phyloP scores from a whole-genome alignment of 2,888 invertebrate genomes.

The Notodonta ziczac region DNA sequence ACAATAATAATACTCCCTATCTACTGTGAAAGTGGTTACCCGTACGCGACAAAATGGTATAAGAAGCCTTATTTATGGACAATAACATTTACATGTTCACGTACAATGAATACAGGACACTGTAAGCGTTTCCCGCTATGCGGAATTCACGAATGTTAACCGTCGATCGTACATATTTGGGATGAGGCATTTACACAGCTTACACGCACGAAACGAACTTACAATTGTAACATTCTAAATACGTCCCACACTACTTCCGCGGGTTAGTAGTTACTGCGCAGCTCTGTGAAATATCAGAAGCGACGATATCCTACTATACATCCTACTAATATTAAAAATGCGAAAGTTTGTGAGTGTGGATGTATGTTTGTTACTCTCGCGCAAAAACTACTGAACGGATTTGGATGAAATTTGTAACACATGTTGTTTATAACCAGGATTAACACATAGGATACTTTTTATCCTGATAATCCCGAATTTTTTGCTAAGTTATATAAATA shows the following conservation, averaged over 20 bases:
- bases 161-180: constrained; percentile 28
- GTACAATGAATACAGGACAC: constrained; percentile 21
- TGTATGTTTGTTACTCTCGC: no score
- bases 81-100: background rate
- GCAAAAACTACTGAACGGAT: no score
- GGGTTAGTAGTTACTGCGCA: constrained; percentile 52
- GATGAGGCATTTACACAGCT: constrained; percentile 39
- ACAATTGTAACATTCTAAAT: constrained; percentile 48
- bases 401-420: no score
- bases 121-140: constrained; percentile 21
- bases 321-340: no score
- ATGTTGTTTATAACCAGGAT: no score
- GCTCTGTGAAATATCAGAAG: constrained; percentile 57
- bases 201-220: constrained; percentile 39
- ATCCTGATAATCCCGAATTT: no score
- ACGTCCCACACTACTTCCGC: constrained; percentile 31
- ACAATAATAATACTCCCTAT: no score
- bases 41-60: background rate
- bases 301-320: constrained; percentile 45
- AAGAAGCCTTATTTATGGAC: background rate
- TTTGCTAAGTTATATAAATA: no score
- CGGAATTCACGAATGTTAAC: constrained; percentile 29
- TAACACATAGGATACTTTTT: no score
- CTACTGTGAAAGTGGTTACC: background rate
- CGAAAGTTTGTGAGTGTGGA: no score